Base-by-base conservation (phyloP, 1,140 invertebrate genomes). In the Lucilia cuprina region DNA sequence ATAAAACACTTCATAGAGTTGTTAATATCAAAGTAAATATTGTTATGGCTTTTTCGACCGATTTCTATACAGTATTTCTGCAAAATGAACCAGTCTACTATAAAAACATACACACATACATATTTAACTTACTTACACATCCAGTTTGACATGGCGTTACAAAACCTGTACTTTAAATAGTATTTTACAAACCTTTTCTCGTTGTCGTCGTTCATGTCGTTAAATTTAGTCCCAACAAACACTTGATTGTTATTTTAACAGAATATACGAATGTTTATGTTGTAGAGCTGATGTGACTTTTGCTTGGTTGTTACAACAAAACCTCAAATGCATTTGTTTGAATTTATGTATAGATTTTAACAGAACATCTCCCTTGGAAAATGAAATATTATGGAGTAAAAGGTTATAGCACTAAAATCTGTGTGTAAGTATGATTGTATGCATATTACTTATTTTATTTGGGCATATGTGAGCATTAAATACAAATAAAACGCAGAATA, bases 401-500 rank as follows among this genome's bases (percentile, higher is more conserved):
- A 30, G 25, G 25, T 30, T 30, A 30, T 30, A 30, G 25, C 25
- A 30, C 25, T 30, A 30, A 3, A 30, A 30, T 30, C 1, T 30
- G 25, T 30, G 25, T 30, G 25, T 30, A 30, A 30, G 0, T 78
- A 17, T 78, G 47, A 35, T 49, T 78, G 75, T 2, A 8, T 25
- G 25, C 5, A 21, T 75, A 41, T 41, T 41, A 5, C 35, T 41
- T 41, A 41, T 41, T n/a, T 75, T 25, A 14, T 14, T 30, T 13
- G n/a, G 74, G 77, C 77, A 80, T 80, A 80, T 80, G 77, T 49
- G 47, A 80, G 47, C 77, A 80, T 80, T 80, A 80, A 80, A 80
- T 21, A 50, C 77, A 80, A 80, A 80, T 80, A 80, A 80, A 80
- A 80, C 41, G 21, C 77, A 80, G 25, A 80, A 80, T 80, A 80